Evolutionary conservation across 1,140 invertebrate species (phyloP).

Genomic region (Linepithema humile): DNA sequence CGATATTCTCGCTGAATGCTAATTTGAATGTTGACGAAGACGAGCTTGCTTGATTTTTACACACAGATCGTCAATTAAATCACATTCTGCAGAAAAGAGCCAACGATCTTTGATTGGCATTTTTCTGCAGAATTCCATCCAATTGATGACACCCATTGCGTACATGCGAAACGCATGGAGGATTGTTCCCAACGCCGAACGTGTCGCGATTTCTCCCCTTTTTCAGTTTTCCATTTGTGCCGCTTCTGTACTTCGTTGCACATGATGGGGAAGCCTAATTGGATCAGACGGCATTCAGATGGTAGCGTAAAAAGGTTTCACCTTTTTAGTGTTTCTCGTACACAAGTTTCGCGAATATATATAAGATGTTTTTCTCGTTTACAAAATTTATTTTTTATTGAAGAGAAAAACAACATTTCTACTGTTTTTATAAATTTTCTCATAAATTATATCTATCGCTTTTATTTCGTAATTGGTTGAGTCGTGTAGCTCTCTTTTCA

Average conservation of each 20-base stretch:
- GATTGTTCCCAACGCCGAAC: constrained; percentile 28
- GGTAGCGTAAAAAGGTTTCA: constrained; percentile 47
- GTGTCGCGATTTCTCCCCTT: constrained; percentile 35
- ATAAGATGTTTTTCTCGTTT: not conserved
- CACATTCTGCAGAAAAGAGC: constrained; percentile 3
- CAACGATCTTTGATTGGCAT: not conserved
- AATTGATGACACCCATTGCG: constrained; percentile 7
- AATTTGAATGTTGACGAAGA: not conserved
- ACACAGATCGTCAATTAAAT: not conserved
- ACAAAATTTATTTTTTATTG: not conserved
- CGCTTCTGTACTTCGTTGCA: constrained; percentile 6
- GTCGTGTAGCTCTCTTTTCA: not conserved
- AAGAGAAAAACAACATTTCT: not conserved
- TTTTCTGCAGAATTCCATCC: constrained; percentile 17
- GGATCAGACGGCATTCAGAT: constrained; percentile 47
- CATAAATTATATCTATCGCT: not conserved
- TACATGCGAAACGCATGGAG: constrained; percentile 26
- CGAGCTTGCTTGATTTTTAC: not conserved
- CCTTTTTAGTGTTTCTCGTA: not conserved
- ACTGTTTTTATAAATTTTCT: not conserved
- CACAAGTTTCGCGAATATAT: not conserved
- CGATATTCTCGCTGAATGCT: not conserved
- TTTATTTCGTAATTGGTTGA: not conserved
- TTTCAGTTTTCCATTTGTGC: constrained; percentile 6
- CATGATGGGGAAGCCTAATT: constrained; percentile 47